phyloP scores from a whole-genome alignment of 1,140 invertebrate species.

The Drosophila ambigua region DNA sequence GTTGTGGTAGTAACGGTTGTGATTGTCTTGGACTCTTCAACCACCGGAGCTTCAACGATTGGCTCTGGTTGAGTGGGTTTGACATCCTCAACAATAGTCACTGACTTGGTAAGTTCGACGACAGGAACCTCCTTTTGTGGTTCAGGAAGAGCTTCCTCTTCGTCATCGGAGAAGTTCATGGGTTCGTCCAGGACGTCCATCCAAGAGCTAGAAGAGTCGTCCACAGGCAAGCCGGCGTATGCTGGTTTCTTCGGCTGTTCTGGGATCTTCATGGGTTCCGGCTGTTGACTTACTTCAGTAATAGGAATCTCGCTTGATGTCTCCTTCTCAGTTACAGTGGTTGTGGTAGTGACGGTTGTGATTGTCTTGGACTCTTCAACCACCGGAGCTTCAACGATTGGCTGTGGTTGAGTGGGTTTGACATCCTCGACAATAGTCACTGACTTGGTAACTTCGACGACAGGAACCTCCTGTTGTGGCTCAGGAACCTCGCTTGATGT shows the following conservation, averaged over 20 bases:
- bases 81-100: conserved; percentile 3
- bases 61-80: not conserved
- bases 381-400: conserved; percentile 4
- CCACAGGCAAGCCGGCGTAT: conserved; percentile 84
- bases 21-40: conserved; percentile 3
- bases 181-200: conserved; percentile 85
- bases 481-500: conserved; percentile 1
- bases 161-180: conserved; percentile 83
- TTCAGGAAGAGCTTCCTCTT: conserved; percentile 55
- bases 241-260: conserved; percentile 41
- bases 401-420: not conserved
- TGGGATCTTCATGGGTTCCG: conserved; percentile 19
- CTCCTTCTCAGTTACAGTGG: not conserved
- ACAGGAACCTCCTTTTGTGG: conserved; percentile 6
- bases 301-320: not conserved
- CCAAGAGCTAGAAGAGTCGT: conserved; percentile 84
- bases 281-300: not conserved
- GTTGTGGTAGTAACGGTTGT: conserved; percentile 17
- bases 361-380: conserved; percentile 21
- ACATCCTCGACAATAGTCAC: not conserved
- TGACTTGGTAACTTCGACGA: not conserved
- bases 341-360: conserved; percentile 20
- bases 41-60: not conserved
- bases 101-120: not conserved
- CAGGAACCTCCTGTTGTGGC: not conserved